Base-by-base conservation (phyloP, 2,797 vertebrate species). In the Xiphophorus birchmanni region DNA sequence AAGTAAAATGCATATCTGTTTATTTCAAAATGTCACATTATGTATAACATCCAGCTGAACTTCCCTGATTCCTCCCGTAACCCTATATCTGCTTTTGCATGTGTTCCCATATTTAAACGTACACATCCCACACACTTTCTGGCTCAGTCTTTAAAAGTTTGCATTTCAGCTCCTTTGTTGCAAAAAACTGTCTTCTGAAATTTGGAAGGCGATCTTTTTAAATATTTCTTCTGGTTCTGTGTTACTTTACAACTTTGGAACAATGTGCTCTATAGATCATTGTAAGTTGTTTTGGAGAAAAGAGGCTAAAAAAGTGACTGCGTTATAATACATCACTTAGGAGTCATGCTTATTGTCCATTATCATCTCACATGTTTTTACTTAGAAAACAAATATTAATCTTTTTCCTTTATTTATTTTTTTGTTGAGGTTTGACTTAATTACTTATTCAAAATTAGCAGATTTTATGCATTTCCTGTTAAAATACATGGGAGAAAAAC, bases 21-120 rank as follows among this genome's bases (percentile, higher is more conserved):
- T 91, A 86, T 88, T 88, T 92, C 79, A 86, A 85, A 87, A 88
- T 81, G 91, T 89, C 89, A 82, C 44, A 81, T 85, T 80, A 80
- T 17, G n/a, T 82, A 60, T 86, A 86, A 84, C 18, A 1, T 80
- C 87, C 73, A 79, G 77, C 78, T 79, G 77, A 63, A 58, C 72
- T 82, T 88, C 52, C 79, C 72, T 77, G 81, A 78, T 82, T 89
- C 65, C 76, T 79, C 65, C 58, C 81, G 86, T 71, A 88, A 89
- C 82, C 37, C 65, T 75, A 84, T 74, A 87, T 63, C 88, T 67
- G 52, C 50, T 80, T 78, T 81, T 85, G 76, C 72, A 74, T 75
- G 45, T 50, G 6, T 83, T 82, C 81, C 17, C 79, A 81, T 48
- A 83, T 37, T 71, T 73, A 74, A 79, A 69, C n/a, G n/a, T n/a